Evolutionary conservation across 1,140 invertebrate species (phyloP).

Genomic region (Epicauta chinensis): DNA sequence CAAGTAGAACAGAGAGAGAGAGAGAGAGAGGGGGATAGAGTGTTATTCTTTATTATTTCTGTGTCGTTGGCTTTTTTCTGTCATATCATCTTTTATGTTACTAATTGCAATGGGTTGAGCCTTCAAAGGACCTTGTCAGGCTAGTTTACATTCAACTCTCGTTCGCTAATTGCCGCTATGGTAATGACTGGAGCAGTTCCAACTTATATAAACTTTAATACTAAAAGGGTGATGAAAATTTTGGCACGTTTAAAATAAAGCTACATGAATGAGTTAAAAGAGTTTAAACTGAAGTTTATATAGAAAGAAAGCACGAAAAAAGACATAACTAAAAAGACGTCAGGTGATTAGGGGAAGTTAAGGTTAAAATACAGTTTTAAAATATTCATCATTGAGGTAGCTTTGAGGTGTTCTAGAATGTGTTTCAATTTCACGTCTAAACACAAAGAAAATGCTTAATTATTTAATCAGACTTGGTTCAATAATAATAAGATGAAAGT

Average conservation of each 20-base stretch:
- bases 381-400: too few relatives aligned
- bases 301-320: slow-evolving; percentile 4
- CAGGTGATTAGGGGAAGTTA: slow-evolving; percentile 11
- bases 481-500: slow-evolving; percentile 4
- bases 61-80: slow-evolving; percentile 30
- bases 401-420: too few relatives aligned
- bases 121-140: slow-evolving; percentile 21
- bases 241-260: slow-evolving; percentile 22
- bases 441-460: too few relatives aligned
- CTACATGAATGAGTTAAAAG: slow-evolving; percentile 16
- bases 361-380: slow-evolving; percentile 11
- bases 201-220: slow-evolving; percentile 30
- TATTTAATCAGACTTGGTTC: too few relatives aligned
- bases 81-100: slow-evolving; percentile 28
- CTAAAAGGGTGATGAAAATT: slow-evolving; percentile 24
- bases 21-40: too few relatives aligned
- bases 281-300: slow-evolving; percentile 1
- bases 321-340: not conserved
- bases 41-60: slow-evolving; percentile 31
- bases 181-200: slow-evolving; percentile 23
- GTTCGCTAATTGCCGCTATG: slow-evolving; percentile 28
- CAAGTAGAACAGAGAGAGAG: too few relatives aligned
- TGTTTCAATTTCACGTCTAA: too few relatives aligned
- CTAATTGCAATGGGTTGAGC: slow-evolving; percentile 20
- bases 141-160: slow-evolving; percentile 25